These are phyloP conservation scores for Aleiodes leptofemur DNA, from an alignment of 2,888 invertebrate species.

Conservation along the genomic window DNA sequence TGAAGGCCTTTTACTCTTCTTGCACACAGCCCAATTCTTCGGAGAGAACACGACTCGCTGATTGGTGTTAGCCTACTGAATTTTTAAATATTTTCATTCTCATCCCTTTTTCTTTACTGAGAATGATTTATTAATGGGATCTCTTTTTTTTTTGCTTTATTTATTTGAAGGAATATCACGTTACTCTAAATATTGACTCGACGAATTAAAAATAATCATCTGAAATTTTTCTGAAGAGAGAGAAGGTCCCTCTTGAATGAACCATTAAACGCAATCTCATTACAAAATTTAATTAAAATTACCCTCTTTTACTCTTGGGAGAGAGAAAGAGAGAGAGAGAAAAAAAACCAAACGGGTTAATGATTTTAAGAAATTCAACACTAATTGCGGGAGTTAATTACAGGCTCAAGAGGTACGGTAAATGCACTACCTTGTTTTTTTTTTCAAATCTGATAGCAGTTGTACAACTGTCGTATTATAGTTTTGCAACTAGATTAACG, in stretches of 20 bases:
- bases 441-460: constrained; percentile 3
- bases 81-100: not conserved
- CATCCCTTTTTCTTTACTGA: not conserved
- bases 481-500: constrained; percentile 13
- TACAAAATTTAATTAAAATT: constrained; percentile 6
- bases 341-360: constrained; percentile 14
- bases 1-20: not conserved
- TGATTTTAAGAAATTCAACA: constrained; percentile 19
- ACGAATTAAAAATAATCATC: not conserved
- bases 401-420: constrained; percentile 3
- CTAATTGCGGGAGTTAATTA: constrained; percentile 33
- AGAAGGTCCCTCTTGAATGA: not conserved
- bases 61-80: not conserved
- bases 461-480: not conserved
- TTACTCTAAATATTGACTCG: not conserved
- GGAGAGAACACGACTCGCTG: constrained; percentile 7
- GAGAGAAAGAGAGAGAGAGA: no score
- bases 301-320: not conserved
- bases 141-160: not conserved
- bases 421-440: not conserved
- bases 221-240: not conserved
- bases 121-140: constrained; percentile 13
- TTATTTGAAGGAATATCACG: not conserved
- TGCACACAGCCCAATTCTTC: not conserved
- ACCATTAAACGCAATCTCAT: not conserved